Base-by-base conservation (phyloP, 2,888 invertebrate species). In the Ectemnius cavifrons region DNA sequence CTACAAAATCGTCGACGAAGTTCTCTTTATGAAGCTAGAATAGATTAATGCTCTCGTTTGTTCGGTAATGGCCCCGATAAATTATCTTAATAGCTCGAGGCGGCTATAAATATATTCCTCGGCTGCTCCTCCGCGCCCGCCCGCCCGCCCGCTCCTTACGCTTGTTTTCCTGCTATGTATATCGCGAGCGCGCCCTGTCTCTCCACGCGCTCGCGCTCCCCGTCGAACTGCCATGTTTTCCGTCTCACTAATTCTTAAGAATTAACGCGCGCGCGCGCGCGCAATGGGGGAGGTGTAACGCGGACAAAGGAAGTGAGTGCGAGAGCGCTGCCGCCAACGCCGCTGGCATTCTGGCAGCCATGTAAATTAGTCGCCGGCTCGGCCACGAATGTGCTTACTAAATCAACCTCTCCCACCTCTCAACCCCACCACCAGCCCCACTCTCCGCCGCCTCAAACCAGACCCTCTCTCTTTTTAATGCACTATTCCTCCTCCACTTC, bases 11-110 rank as follows among this genome's bases (percentile, higher is more conserved):
- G 89, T 87, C 88, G 89, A 88, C 88, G 84, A 89, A 89, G 87
- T 89, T 90, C 89, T 88, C 88, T 90, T 90, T 89, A 90, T 90
- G 90, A 89, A 90, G 90, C 89, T 89, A 89, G 90, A 90, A 90
- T 89, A 90, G 90, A 90, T 90, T 89, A 89, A 90, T 90, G 90
- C 86, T 87, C 90, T 90, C 90, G 89, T 90, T 90, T 89, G 90
- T 89, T 89, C 88, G 86, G 88, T 89, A 90, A 90, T 90, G 90
- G 89, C 89, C 87, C 85, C 89, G 88, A 89, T 90, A 90, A 90
- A 90, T 90, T 89, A 90, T 90, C 89, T 90, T 89, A 90, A 90
- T 90, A 90, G 90, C 89, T 85, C 80, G 84, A 84, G 84, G 82
- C 81, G 80, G 81, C 89, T 90, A 90, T 90, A 90, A 90, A 90